Evolutionary conservation across 2,888 invertebrate species (phyloP).

Genomic region (Sminthurides aquaticus): DNA sequence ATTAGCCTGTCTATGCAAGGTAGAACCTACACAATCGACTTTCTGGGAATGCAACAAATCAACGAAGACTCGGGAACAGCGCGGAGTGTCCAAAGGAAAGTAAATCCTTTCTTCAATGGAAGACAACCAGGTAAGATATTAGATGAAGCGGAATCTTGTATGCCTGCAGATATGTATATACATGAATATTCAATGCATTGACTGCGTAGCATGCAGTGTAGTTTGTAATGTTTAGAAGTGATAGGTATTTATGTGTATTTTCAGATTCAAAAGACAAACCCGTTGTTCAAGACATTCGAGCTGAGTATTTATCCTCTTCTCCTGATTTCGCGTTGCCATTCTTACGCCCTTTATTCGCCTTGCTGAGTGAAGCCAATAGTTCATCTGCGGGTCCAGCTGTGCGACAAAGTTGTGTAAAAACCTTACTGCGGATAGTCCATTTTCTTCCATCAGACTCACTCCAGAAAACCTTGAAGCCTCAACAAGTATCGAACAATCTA

Average conservation of each 20-base stretch:
- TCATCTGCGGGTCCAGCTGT: slow-evolving; percentile 97
- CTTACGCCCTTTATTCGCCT: slow-evolving; percentile 59
- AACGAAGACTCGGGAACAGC: slow-evolving; percentile 96
- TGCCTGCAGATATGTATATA: slow-evolving; percentile 5
- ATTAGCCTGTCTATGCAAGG: slow-evolving; percentile 86
- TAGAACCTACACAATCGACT: slow-evolving; percentile 90
- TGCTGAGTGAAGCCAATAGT: slow-evolving; percentile 92
- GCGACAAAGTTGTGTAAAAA: slow-evolving; percentile 91
- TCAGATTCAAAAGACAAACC: slow-evolving; percentile 22
- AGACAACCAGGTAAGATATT: slow-evolving; percentile 27
- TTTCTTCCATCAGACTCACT: slow-evolving; percentile 83
- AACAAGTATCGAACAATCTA: slow-evolving; percentile 88
- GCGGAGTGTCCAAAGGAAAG: slow-evolving; percentile 77
- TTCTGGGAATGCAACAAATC: slow-evolving; percentile 95
- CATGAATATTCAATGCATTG: not conserved
- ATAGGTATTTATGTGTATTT: not conserved
- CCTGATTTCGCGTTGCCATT: slow-evolving; percentile 61
- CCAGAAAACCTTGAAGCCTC: slow-evolving; percentile 59
- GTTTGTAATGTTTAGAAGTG: too few relatives aligned
- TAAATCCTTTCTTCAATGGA: slow-evolving; percentile 42
- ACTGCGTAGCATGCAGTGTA: not conserved
- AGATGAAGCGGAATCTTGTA: slow-evolving; percentile 4
- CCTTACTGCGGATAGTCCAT: slow-evolving; percentile 90
- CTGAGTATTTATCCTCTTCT: slow-evolving; percentile 63
- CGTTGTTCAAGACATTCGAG: slow-evolving; percentile 55